Evolutionary conservation across 2,888 invertebrate genomes (phyloP), one percentile per base, ranked within the genome.

Genomic region (Galeopsomyia nigrocyanea): DNA sequence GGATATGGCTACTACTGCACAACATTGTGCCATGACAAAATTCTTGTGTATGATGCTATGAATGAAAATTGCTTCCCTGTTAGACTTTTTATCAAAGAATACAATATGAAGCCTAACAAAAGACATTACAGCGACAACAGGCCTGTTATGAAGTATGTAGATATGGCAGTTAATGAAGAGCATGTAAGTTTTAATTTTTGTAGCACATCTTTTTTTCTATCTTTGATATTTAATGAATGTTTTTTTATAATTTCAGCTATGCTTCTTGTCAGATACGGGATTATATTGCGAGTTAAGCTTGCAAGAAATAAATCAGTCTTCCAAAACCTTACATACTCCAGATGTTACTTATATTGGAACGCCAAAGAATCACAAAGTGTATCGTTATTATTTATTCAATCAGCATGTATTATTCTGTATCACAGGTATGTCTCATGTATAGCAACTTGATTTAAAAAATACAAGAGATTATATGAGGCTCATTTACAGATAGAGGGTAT

Each of bases 401-500:
- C 75, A 77, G 31, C 58, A 76, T 53, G 71, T 79, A 67, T 63
- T 74, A 39, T 75, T 75, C 60, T 80, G 80, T 64, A 78, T 81
- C 7, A 78, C 81, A 78, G 79, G 83, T 83, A 80, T 51, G 26
- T 22, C 46, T 7, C 7, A 56, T 17, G 46, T n/a, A n/a, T n/a
- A n/a, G n/a, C n/a, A n/a, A n/a, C n/a, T n/a, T n/a, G n/a, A 50
- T 66, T 64, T 58, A 61, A 49, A 57, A 16, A 61, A 68, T 14
- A 56, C 0, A 64, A 58, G 39, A 47, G 55, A 68, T 61, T 51
- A 57, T n/a, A n/a, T 56, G 58, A 67, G 53, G 22, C 50, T 50
- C 58, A 70, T 77, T 57, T 49, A 39, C 39, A 83, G 83, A 78
- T 46, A 68, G 71, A 46, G 83, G 83, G n/a, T 71, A 77, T 46